Evolutionary conservation across 2,113 vertebrate species (phyloP).

Genomic region (Acanthochromis polyacanthus): DNA sequence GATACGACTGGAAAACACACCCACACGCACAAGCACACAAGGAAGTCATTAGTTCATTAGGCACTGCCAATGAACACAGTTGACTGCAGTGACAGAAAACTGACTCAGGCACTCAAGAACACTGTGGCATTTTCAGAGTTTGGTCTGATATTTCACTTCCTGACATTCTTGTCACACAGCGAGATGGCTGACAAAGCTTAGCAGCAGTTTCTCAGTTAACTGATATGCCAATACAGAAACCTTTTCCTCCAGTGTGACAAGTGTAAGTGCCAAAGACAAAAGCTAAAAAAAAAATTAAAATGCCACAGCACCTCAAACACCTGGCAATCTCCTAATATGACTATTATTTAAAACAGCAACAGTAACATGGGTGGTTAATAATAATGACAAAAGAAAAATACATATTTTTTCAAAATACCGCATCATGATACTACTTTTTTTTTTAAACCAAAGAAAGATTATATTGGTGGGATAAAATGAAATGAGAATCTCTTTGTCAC

Average conservation of each 20-base stretch:
- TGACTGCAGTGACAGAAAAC: constrained; percentile 20
- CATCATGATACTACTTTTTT: background rate
- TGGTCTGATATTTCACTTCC: constrained; percentile 49
- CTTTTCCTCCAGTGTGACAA: constrained; percentile 56
- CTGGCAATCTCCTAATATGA: constrained; percentile 6
- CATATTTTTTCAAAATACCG: background rate
- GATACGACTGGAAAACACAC: constrained; percentile 86
- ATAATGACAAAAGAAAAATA: too few species aligned
- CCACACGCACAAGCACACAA: constrained; percentile 37
- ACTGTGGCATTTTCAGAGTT: constrained; percentile 65
- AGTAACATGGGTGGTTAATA: background rate
- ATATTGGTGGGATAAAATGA: background rate
- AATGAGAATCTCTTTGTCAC: background rate
- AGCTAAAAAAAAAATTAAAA: constrained; percentile 37
- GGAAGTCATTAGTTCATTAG: constrained; percentile 42
- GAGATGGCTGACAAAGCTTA: constrained; percentile 27
- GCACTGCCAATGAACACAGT: constrained; percentile 18
- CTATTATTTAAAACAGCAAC: background rate
- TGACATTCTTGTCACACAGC: constrained; percentile 38
- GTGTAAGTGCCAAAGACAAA: constrained; percentile 19
- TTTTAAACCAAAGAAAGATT: background rate
- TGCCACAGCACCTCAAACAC: constrained; percentile 29
- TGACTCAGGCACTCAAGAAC: constrained; percentile 30
- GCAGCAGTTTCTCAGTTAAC: constrained; percentile 50
- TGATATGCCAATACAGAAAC: constrained; percentile 58